These are phyloP conservation scores for Fregetta grallaria DNA, from an alignment of 2,113 vertebrate species.

Conservation along the genomic window DNA sequence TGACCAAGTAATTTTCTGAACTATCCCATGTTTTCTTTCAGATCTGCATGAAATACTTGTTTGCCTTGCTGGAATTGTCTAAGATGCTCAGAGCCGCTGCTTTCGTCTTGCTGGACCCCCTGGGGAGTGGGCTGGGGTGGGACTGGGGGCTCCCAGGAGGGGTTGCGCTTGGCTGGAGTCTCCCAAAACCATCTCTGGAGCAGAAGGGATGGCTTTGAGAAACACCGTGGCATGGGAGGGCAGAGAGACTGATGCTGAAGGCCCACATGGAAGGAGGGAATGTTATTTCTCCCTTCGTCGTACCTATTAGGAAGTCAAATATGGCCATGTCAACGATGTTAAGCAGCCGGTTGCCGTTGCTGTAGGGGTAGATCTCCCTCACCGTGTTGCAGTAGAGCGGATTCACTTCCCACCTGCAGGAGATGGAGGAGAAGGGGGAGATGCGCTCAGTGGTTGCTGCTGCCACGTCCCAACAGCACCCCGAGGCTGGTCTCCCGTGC, in stretches of 20 bases:
- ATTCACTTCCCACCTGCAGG: conserved; percentile 90
- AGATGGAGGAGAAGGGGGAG: conserved; percentile 1
- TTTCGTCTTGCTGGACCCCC: neutral
- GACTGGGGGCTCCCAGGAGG: neutral
- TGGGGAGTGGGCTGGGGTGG: neutral
- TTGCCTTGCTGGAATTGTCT: neutral
- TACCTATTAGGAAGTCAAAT: conserved; percentile 95
- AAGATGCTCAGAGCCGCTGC: neutral
- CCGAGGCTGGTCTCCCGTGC: rapidly evolving
- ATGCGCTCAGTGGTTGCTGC: neutral
- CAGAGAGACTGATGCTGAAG: neutral
- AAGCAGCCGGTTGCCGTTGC: conserved; percentile 84
- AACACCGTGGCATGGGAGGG: rapidly evolving
- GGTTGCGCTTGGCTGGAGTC: neutral
- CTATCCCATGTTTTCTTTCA: neutral
- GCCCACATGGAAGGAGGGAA: neutral
- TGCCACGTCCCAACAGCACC: neutral
- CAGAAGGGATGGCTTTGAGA: neutral
- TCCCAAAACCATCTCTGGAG: neutral
- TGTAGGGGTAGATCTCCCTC: conserved; percentile 88
- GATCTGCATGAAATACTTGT: neutral
- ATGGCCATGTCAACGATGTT: conserved; percentile 96
- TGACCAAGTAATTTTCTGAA: neutral
- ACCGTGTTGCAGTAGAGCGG: conserved; percentile 88
- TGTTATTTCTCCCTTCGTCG: neutral